Percentiles rank a stretch among this genome's conserved stretches.
Evolutionary conservation across 2,797 vertebrate species (phyloP).

Genomic region (Cuniculus paca): DNA sequence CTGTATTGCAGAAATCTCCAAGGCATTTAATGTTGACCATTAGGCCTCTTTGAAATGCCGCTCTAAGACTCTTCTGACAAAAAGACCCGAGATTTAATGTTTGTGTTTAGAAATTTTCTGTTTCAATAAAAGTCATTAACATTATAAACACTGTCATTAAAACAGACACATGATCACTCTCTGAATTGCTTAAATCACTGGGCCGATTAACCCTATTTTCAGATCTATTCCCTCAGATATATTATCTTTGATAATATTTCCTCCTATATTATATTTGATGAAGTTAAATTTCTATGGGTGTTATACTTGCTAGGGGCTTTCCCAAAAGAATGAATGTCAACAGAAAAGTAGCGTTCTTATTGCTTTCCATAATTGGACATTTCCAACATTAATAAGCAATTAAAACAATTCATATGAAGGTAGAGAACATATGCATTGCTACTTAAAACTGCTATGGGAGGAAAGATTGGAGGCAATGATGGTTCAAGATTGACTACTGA

Average conservation of each 20-base stretch:
- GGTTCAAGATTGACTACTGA: conserved; percentile 16
- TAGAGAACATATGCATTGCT: not conserved
- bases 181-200: not conserved
- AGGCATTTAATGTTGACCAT: not conserved
- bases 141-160: not conserved
- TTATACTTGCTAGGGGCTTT: conserved; percentile 4
- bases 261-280: not conserved
- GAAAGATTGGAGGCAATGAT: not conserved
- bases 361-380: conserved; percentile 41
- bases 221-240: not conserved
- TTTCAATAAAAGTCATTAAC: not conserved
- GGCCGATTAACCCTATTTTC: not conserved
- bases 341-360: conserved; percentile 49
- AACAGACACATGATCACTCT: not conserved
- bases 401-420: conserved; percentile 68
- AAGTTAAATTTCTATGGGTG: not conserved
- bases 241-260: not conserved
- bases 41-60: not conserved
- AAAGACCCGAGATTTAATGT: conserved; percentile 40
- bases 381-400: conserved; percentile 70
- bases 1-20: not conserved
- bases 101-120: not conserved
- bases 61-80: conserved; percentile 1
- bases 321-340: conserved; percentile 17
- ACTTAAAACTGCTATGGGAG: conserved; percentile 1